A percentile compares a stretch with the other conserved stretches of the same genome.
These are phyloP conservation scores for Sitta carolinensis DNA, from an alignment of 2,797 vertebrate species.

Conservation along the genomic window DNA sequence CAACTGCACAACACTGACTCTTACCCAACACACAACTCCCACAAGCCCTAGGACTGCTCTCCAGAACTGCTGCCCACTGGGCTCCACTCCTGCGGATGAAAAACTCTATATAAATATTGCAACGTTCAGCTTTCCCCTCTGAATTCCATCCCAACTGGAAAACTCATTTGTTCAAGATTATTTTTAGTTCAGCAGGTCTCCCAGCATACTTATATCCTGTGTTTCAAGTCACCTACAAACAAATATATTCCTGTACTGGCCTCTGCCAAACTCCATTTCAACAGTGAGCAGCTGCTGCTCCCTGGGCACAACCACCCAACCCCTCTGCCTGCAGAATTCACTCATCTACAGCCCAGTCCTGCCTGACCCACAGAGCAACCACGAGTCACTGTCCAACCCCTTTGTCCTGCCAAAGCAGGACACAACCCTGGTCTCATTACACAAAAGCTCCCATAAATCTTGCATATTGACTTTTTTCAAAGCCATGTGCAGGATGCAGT, in stretches of 20 bases:
- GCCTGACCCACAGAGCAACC: background rate
- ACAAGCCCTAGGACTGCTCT: background rate
- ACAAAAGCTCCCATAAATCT: background rate
- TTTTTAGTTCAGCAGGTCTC: background rate
- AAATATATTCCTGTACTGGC: background rate
- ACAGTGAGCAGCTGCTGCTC: background rate
- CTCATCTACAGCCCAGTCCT: background rate
- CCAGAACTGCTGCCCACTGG: background rate
- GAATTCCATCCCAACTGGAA: background rate
- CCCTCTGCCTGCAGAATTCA: background rate
- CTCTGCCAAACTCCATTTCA: background rate
- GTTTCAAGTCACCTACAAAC: background rate
- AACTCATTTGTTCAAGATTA: background rate
- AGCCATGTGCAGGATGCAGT: background rate
- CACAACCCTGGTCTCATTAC: background rate
- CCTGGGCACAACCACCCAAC: background rate
- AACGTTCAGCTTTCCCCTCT: background rate
- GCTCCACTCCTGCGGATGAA: background rate
- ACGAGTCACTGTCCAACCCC: background rate
- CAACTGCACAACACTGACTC: background rate
- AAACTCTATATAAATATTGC: background rate
- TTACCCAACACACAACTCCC: accelerated
- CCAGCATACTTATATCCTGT: background rate
- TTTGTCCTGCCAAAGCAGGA: background rate
- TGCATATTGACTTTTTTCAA: background rate